Base-by-base conservation (phyloP, 2,888 invertebrate genomes). In the Amphipoea lucens region DNA sequence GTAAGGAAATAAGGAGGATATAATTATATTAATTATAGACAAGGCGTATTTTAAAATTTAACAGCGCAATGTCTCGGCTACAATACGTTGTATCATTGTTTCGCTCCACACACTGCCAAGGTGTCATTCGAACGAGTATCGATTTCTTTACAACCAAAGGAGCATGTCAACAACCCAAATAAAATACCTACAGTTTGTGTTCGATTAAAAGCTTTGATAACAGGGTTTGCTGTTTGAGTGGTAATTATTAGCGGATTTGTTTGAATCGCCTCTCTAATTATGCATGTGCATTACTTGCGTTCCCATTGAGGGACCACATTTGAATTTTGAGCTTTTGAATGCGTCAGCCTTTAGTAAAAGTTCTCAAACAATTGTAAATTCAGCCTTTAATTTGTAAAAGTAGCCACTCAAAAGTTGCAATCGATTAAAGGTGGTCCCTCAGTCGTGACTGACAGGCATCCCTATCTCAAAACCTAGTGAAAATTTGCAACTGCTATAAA, bases 121-220 rank as follows among this genome's bases (percentile, higher is more conserved):
- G 83, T 81, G 74, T 82, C 67, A 60, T 77, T 78, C 68, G 70
- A 82, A 88, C 83, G 79, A 81, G 72, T 90, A 92, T 93, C 92
- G 92, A 93, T 92, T 90, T 79, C 71, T 72, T 80, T 84, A 81
- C 86, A 85, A 88, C 84, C 81, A 85, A 87, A 87, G 78, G 78
- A 82, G 76, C 79, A 85, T 89, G 92, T 92, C 91, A 92, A 91
- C 86, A 90, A 89, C 90, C 90, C 23, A 63, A 62, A 70, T 74
- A 69, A 63, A 57, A 70, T 74, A 73, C 63, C 83, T 48, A 86
- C 17, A 51, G 45, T 60, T 68, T 57, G 36, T 60, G 54, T 81
- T 81, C 60, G 67, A 71, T 75, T 71, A 82, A 79, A 74, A 73
- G 42, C 60, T 66, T 63, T 62, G 69, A 76, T 71, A 80, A 73